Evolutionary conservation across 2,888 invertebrate genomes (phyloP).

Genomic region (Odiellus spinosus): DNA sequence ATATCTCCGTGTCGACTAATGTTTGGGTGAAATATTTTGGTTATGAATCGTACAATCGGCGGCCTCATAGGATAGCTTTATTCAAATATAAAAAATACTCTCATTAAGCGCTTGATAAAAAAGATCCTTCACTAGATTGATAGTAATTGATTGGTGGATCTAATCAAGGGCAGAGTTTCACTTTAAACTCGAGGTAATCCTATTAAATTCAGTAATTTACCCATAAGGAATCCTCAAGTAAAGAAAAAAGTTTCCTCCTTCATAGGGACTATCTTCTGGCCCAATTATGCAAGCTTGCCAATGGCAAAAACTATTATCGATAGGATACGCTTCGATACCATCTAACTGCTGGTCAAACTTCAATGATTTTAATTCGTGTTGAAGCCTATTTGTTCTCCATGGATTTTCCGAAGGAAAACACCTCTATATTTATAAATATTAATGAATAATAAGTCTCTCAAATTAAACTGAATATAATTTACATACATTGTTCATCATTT

Average conservation of each 20-base stretch:
- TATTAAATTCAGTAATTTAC: constrained; percentile 19
- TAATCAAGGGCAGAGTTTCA: too few relatives aligned
- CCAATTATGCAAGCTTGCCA: constrained; percentile 90
- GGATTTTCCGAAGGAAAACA: constrained; percentile 41
- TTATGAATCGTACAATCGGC: constrained; percentile 77
- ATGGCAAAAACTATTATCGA: constrained; percentile 63
- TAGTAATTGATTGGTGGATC: too few relatives aligned
- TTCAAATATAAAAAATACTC: constrained; percentile 4
- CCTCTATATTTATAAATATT: too few relatives aligned
- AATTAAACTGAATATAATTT: background rate
- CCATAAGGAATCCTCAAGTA: constrained; percentile 65
- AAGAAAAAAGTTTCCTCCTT: constrained; percentile 79
- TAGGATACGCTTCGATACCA: constrained; percentile 63
- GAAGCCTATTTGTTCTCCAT: constrained; percentile 61
- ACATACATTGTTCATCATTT: background rate
- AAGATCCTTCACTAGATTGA: too few relatives aligned
- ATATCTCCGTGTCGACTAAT: constrained; percentile 88
- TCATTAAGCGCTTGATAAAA: background rate
- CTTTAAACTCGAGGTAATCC: background rate
- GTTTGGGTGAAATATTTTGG: constrained; percentile 85
- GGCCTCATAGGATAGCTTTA: constrained; percentile 72
- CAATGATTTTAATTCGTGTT: constrained; percentile 49
- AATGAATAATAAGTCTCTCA: too few relatives aligned
- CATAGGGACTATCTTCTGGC: constrained; percentile 80
- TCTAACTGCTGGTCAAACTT: constrained; percentile 53